phyloP scores from a whole-genome alignment of 2,113 vertebrate species.

The Echinops telfairi region DNA sequence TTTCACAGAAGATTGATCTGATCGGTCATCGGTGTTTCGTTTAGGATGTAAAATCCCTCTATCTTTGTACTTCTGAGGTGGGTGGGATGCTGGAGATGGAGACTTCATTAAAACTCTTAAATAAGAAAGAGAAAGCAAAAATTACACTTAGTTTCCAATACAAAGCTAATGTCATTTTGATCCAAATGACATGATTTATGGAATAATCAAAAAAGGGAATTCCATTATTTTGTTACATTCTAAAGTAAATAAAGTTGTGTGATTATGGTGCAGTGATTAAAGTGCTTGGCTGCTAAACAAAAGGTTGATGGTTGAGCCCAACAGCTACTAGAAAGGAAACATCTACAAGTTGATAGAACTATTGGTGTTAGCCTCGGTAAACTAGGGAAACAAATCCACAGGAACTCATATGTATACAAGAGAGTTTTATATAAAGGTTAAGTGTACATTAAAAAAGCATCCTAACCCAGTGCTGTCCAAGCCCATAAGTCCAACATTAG shows the following conservation, averaged over 20 bases:
- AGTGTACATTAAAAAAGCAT: too few species aligned
- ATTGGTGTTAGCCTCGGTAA: too few species aligned
- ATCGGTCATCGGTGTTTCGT: slow-evolving; percentile 84
- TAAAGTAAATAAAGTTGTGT: not conserved
- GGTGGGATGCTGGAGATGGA: slow-evolving; percentile 78
- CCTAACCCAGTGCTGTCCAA: too few species aligned
- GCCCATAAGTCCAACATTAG: too few species aligned
- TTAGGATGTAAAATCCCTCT: slow-evolving; percentile 84
- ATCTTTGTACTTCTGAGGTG: slow-evolving; percentile 85
- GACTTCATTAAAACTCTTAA: slow-evolving; percentile 86
- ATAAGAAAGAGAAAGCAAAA: slow-evolving; percentile 48
- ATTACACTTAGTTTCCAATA: slow-evolving; percentile 28
- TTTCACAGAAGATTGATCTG: slow-evolving; percentile 86
- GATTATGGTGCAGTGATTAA: not conserved
- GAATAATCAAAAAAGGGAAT: slow-evolving; percentile 20
- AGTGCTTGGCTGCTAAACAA: not conserved
- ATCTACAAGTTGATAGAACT: too few species aligned
- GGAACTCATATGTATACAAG: too few species aligned
- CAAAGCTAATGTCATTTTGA: slow-evolving; percentile 55
- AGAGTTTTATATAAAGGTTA: too few species aligned
- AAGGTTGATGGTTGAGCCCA: too few species aligned
- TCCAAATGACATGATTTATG: slow-evolving; percentile 17
- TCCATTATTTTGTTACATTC: slow-evolving; percentile 50
- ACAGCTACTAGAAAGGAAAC: not conserved
- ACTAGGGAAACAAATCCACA: too few species aligned